phyloP scores from a whole-genome alignment of 1,140 invertebrate species.

The Lasioglossum albipes region DNA sequence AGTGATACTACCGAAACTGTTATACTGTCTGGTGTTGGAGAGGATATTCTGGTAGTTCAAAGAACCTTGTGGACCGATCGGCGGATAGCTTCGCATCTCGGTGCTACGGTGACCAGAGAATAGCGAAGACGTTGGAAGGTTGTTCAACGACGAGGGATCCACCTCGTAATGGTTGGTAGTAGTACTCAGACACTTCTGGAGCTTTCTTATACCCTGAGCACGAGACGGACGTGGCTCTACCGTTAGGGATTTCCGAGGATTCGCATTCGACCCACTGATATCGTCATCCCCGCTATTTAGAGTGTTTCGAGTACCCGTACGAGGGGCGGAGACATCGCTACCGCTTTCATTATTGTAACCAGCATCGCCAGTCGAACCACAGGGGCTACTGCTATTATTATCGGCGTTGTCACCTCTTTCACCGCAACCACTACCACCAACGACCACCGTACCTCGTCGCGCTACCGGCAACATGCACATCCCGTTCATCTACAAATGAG shows the following conservation, averaged over 20 bases:
- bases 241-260: slow-evolving; percentile 64
- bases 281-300: slow-evolving; percentile 62
- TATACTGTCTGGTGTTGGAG: slow-evolving; percentile 90
- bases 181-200: slow-evolving; percentile 90
- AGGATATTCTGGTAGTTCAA: slow-evolving; percentile 78
- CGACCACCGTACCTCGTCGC: slow-evolving; percentile 73
- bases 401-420: slow-evolving; percentile 61
- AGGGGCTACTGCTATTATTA: slow-evolving; percentile 69
- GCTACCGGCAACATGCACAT: slow-evolving; percentile 85
- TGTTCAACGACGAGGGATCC: slow-evolving; percentile 72
- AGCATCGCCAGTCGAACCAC: slow-evolving; percentile 71
- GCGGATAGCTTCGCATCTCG: slow-evolving; percentile 78
- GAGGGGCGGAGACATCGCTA: slow-evolving; percentile 62
- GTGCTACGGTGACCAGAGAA: slow-evolving; percentile 81
- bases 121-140: slow-evolving; percentile 78
- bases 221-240: slow-evolving; percentile 83
- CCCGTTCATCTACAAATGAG: slow-evolving; percentile 88
- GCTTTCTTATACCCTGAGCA: slow-evolving; percentile 94
- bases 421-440: slow-evolving; percentile 68
- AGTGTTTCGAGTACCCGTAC: slow-evolving; percentile 53
- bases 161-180: slow-evolving; percentile 88
- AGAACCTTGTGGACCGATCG: slow-evolving; percentile 75
- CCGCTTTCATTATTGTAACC: slow-evolving; percentile 62
- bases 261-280: slow-evolving; percentile 52
- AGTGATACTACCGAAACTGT: slow-evolving; percentile 93